Conservation (phyloP, 2,888 invertebrate species). For the Theodoxus fluviatilis region DNA sequence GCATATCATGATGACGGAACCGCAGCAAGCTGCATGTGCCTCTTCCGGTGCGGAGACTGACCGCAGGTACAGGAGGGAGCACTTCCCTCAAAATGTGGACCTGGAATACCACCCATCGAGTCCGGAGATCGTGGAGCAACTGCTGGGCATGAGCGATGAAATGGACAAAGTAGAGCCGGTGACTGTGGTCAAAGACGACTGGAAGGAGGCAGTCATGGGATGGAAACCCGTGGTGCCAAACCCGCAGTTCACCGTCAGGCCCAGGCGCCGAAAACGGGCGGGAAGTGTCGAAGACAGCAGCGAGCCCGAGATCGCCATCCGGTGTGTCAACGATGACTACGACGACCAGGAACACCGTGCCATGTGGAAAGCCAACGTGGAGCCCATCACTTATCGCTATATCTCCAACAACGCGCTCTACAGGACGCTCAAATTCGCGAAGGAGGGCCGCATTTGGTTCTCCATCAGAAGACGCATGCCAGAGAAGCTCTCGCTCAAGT, state of each 20-base stretch:
- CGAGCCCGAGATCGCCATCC: slow-evolving; percentile 18
- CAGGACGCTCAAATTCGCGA: slow-evolving; percentile 47
- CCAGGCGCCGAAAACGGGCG: slow-evolving; percentile 32
- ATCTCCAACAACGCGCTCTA: slow-evolving; percentile 54
- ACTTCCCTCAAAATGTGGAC: too few species aligned
- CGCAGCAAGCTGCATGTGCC: too few species aligned
- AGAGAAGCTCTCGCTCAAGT: slow-evolving; percentile 37
- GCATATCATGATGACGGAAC: too few species aligned
- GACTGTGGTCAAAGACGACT: slow-evolving; percentile 35
- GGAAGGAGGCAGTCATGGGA: slow-evolving; percentile 44
- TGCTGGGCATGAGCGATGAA: slow-evolving; percentile 27
- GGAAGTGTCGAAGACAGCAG: slow-evolving; percentile 25
- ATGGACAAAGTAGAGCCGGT: slow-evolving; percentile 23
- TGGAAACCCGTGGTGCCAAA: slow-evolving; percentile 41
- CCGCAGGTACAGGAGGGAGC: too few species aligned
- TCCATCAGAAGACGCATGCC: slow-evolving; percentile 38
- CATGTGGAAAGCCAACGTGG: slow-evolving; percentile 53
- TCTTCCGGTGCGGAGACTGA: too few species aligned
- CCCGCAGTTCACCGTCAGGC: slow-evolving; percentile 31
- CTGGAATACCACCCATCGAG: too few species aligned
- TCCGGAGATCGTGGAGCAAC: slow-evolving; percentile 21
- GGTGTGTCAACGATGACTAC: slow-evolving; percentile 46
- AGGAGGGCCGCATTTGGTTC: slow-evolving; percentile 43
- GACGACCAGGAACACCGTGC: slow-evolving; percentile 34
- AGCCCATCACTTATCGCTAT: slow-evolving; percentile 56